Evolutionary conservation across 2,797 vertebrate genomes (phyloP).

Genomic region (Pseudopleuronectes americanus): DNA sequence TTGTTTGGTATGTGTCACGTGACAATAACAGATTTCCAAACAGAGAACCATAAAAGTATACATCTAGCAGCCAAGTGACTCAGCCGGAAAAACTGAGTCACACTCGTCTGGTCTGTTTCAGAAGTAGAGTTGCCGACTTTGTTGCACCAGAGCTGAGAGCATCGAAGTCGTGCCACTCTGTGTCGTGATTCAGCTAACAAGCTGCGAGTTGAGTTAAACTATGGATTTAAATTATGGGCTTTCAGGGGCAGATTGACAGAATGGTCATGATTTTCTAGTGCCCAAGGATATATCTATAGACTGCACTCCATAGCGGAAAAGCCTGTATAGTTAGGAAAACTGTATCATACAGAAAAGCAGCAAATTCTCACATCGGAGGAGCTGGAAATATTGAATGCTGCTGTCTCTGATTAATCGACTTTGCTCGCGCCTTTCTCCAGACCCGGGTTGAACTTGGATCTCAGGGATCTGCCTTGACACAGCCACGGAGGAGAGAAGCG

Average conservation of each 20-base stretch:
- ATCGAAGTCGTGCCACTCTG: no score
- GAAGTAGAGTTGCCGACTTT: not conserved
- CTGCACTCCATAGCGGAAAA: not conserved
- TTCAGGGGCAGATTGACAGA: not conserved
- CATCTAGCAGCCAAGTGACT: not conserved
- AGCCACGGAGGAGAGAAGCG: conserved; percentile 31
- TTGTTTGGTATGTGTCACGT: not conserved
- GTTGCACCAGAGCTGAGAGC: not conserved
- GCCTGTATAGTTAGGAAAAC: not conserved
- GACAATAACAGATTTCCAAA: not conserved
- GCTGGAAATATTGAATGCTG: not conserved
- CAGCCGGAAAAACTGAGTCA: not conserved
- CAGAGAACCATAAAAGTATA: not conserved
- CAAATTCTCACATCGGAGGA: conserved; percentile 3
- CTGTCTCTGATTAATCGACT: not conserved
- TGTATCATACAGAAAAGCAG: not conserved
- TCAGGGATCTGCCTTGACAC: conserved; percentile 46
- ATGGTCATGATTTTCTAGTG: not conserved
- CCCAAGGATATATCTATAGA: not conserved
- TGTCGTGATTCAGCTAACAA: not conserved
- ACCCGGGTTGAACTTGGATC: conserved; percentile 33
- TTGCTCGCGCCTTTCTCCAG: conserved; percentile 34
- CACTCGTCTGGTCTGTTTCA: not conserved
- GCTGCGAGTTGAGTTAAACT: no score
- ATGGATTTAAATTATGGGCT: no score